These are phyloP conservation scores for Chrysochloris asiatica DNA, from an alignment of 2,113 vertebrate genomes.

Conservation along the genomic window DNA sequence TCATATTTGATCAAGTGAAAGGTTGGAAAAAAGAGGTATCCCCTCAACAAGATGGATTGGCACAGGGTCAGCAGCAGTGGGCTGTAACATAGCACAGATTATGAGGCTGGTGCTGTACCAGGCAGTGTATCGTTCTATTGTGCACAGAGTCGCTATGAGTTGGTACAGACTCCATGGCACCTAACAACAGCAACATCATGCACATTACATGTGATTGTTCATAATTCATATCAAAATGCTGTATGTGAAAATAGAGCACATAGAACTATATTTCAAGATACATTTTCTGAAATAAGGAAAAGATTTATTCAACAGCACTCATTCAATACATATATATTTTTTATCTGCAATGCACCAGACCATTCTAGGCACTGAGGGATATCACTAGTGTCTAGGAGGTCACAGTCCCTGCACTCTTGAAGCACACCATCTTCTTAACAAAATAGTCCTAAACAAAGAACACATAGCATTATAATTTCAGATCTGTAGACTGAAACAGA, in stretches of 20 bases:
- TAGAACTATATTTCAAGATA: not conserved
- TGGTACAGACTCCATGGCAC: no score
- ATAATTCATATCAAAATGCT: no score
- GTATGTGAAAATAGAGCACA: not conserved
- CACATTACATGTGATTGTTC: no score
- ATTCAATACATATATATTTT: not conserved
- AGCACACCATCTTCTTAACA: not conserved
- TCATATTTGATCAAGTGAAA: no score
- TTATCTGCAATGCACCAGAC: not conserved
- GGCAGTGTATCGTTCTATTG: no score
- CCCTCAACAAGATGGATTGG: no score
- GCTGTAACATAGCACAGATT: no score
- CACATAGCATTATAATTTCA: not conserved
- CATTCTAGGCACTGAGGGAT: not conserved
- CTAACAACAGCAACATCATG: no score
- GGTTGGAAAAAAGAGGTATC: no score
- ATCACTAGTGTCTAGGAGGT: not conserved
- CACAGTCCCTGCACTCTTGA: not conserved
- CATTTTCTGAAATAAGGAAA: slow-evolving; percentile 9
- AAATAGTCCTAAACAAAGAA: not conserved
- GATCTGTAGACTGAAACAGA: not conserved
- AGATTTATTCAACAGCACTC: not conserved
- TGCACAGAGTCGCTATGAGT: no score
- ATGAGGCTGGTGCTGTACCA: no score
- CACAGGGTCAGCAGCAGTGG: no score